Evolutionary conservation across 2,113 vertebrate genomes (phyloP), one percentile per base, ranked within the genome.

Genomic region (Ancistrus triradiatus): DNA sequence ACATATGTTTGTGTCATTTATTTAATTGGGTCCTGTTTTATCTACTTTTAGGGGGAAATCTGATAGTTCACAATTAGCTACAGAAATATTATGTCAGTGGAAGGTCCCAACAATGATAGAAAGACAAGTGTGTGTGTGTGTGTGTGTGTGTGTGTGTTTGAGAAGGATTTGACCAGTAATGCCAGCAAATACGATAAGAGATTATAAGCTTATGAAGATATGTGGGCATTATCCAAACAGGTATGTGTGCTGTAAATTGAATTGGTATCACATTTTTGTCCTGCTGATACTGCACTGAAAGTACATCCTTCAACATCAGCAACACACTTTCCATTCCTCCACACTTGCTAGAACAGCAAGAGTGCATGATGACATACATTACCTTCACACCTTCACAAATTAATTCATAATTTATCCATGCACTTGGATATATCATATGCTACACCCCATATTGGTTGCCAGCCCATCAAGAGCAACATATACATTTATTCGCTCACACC

Each of bases 191-290:
- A 43, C 7, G 18, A 44, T 38, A 27, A 55, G 40, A 52, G 62
- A 55, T 43, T 33, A 47, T 2, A 48, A 3, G 59, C 22, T 46
- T 68, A n/a, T 38, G 22, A 40, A 56, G 44, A 11, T 10, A 62
- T 53, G 24, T 35, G 47, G 38, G n/a, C 46, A 27, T 58, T 64
- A 64, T 68, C 58, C 64, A 65, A 50, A 62, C 8, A 24, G 28
- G 57, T 60, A 27, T 55, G 52, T 47, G 55, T 25, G 60, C 47
- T 59, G 31, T 10, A 56, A 48, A 68, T 47, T 52, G 63, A 72
- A 69, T 61, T 11, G 40, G 17, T 47, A 47, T 53, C 51, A 66
- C 46, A 53, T 60, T 44, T 46, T 50, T 28, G 17, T 62, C 18
- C 62, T 19, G 51, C 50, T 48, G 49, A 56, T 55, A 19, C 46